Conservation (phyloP, 2,888 invertebrate genomes). For the Spodoptera littoralis region DNA sequence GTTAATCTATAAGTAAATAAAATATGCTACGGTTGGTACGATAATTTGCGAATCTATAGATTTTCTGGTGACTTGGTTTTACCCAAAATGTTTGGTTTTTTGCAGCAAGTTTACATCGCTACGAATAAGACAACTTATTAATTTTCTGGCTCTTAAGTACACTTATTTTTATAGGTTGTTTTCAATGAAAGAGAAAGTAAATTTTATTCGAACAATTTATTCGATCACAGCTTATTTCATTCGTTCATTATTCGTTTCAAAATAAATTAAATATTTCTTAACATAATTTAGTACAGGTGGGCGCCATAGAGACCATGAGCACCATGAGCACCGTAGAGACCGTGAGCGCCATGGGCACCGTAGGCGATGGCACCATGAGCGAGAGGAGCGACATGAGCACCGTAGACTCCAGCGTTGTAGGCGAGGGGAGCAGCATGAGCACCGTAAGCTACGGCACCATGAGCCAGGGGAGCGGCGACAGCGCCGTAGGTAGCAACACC, state of each 20-base stretch:
- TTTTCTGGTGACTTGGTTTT: too few relatives aligned
- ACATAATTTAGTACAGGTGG: constrained; percentile 24
- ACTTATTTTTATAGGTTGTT: too few relatives aligned
- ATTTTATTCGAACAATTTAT: not conserved
- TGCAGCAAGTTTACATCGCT: too few relatives aligned
- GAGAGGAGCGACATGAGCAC: constrained; percentile 19
- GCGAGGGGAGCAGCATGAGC: constrained; percentile 36
- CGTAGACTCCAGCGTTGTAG: constrained; percentile 41
- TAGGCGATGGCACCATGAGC: constrained; percentile 47
- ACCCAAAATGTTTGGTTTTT: too few relatives aligned
- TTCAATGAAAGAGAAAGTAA: too few relatives aligned
- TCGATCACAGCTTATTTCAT: constrained; percentile 9
- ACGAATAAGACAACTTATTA: too few relatives aligned
- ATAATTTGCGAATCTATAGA: too few relatives aligned
- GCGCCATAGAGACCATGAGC: constrained; percentile 34
- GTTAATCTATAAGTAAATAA: too few relatives aligned
- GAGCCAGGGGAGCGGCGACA: constrained; percentile 51
- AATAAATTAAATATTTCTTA: constrained; percentile 6
- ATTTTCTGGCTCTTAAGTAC: too few relatives aligned
- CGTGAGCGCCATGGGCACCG: constrained; percentile 35
- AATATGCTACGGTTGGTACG: too few relatives aligned
- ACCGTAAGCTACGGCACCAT: constrained; percentile 51
- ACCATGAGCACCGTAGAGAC: constrained; percentile 42
- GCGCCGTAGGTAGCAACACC: constrained; percentile 62
- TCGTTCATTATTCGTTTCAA: not conserved